Evolutionary conservation across 1,140 invertebrate species (phyloP).

Genomic region (Cydia amplana): DNA sequence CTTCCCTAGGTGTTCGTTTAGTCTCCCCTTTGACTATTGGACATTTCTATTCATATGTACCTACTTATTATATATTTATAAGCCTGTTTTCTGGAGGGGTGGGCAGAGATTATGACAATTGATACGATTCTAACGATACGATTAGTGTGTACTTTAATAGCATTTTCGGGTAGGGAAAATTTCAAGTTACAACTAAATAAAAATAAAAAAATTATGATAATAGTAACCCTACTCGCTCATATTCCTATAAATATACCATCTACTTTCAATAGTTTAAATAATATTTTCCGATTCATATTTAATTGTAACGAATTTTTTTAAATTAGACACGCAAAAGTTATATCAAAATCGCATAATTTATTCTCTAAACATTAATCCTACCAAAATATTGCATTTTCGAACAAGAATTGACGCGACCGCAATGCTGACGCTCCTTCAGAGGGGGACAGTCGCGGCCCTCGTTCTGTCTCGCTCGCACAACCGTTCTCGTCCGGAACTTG

Average conservation of each 20-base stretch:
- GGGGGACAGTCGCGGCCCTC: constrained; percentile 85
- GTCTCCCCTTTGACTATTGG: background rate
- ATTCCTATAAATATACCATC: too few species aligned
- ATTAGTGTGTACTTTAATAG: too few species aligned
- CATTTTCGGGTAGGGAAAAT: too few species aligned
- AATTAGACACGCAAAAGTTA: background rate
- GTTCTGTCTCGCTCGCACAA: constrained; percentile 66
- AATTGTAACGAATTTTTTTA: too few species aligned
- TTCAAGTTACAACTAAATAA: too few species aligned
- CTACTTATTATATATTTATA: background rate
- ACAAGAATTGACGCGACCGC: constrained; percentile 66
- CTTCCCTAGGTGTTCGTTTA: background rate
- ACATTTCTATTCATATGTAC: background rate
- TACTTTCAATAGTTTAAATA: too few species aligned
- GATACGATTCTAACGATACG: too few species aligned
- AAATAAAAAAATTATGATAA: too few species aligned
- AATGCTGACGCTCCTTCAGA: constrained; percentile 60
- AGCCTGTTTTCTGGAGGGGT: background rate
- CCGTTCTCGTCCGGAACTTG: constrained; percentile 80
- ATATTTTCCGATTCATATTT: too few species aligned
- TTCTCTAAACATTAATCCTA: constrained; percentile 47
- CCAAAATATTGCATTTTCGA: constrained; percentile 65
- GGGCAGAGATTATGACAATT: constrained; percentile 17
- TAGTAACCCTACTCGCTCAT: too few species aligned
- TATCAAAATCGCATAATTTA: background rate